phyloP scores from a whole-genome alignment of 2,113 vertebrate species.

The Coracopsis vasa region DNA sequence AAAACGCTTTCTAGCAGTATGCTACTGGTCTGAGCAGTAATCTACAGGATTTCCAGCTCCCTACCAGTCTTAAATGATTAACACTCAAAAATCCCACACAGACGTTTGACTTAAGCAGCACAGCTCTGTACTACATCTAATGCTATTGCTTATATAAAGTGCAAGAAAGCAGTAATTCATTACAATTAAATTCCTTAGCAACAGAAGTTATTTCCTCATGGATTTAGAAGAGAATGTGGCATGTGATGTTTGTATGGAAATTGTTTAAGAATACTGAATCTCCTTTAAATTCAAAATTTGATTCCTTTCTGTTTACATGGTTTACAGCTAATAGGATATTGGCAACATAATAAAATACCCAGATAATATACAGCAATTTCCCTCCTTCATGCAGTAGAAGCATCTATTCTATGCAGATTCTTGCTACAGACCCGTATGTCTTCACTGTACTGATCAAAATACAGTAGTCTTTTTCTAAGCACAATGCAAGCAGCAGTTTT shows the following conservation, averaged over 20 bases:
- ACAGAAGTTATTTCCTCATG: neutral
- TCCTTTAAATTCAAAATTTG: neutral
- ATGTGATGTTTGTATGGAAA: neutral
- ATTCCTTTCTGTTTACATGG: neutral
- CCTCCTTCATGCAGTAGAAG: neutral
- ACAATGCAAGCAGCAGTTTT: neutral
- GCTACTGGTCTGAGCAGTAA: neutral
- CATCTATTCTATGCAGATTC: neutral
- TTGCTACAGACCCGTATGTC: neutral
- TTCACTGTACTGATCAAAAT: neutral
- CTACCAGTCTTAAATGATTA: neutral
- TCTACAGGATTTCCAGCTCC: neutral
- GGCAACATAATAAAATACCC: neutral
- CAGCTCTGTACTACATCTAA: neutral
- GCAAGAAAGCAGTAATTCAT: neutral
- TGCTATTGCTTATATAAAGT: fast-evolving
- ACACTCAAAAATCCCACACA: neutral
- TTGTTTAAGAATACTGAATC: neutral
- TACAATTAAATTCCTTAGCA: neutral
- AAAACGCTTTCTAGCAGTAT: neutral
- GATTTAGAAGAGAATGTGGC: neutral
- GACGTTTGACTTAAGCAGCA: neutral
- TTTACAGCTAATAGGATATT: neutral
- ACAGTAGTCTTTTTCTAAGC: neutral
- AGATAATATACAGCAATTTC: fast-evolving